Conservation (phyloP, 2,888 invertebrate species). For the Colletes collaris region DNA sequence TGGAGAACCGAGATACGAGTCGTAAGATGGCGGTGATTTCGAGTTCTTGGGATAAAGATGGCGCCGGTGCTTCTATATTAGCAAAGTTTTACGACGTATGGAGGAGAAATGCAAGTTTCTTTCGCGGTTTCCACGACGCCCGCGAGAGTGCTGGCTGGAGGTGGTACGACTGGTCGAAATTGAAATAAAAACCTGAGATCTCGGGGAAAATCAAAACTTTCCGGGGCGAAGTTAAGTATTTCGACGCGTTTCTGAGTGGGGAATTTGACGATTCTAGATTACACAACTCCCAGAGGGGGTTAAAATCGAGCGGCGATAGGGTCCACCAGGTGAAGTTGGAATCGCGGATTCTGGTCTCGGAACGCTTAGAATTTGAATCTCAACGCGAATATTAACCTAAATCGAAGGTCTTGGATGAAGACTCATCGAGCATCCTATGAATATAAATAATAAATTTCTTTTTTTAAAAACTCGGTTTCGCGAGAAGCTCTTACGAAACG, state of each 20-base stretch:
- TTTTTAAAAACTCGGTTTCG: neutral
- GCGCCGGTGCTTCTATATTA: constrained; percentile 60
- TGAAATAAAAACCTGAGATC: constrained; percentile 39
- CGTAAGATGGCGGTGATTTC: constrained; percentile 52
- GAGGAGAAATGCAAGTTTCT: constrained; percentile 64
- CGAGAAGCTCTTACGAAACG: neutral
- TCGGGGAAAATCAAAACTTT: neutral
- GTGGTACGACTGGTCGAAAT: constrained; percentile 27
- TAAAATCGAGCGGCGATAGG: neutral
- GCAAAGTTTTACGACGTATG: constrained; percentile 68
- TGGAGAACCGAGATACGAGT: constrained; percentile 26
- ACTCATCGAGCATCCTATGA: neutral
- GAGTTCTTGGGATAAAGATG: constrained; percentile 57
- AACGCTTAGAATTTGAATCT: too few relatives aligned
- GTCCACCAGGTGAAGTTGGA: too few relatives aligned
- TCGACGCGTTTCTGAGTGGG: neutral
- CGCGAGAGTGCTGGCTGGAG: constrained; percentile 18
- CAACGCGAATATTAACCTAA: too few relatives aligned
- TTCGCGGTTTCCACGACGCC: constrained; percentile 42
- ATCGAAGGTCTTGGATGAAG: neutral
- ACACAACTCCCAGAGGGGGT: too few relatives aligned
- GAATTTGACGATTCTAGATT: too few relatives aligned
- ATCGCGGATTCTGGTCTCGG: too few relatives aligned
- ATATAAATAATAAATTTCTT: neutral
- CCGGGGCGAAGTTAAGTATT: neutral